Conservation (phyloP, 1,140 invertebrate genomes). For the Euwallacea similis region DNA sequence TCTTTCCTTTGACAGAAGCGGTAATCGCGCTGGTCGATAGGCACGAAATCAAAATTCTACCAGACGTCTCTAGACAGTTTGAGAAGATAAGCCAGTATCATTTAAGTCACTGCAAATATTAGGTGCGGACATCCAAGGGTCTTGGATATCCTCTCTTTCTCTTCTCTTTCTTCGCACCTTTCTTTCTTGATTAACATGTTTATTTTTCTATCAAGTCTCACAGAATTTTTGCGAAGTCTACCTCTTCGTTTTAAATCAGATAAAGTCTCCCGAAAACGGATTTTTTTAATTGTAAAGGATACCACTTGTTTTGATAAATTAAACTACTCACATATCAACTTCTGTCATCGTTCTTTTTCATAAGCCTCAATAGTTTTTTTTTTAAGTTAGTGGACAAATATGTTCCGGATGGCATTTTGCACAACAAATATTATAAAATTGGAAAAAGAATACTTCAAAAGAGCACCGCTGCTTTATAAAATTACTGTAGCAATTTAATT, state of each 20-base stretch:
- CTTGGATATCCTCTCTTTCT: too few relatives aligned
- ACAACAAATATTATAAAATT: not conserved
- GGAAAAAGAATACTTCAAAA: not conserved
- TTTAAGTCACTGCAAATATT: not conserved
- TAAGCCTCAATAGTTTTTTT: not conserved
- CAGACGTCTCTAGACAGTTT: not conserved
- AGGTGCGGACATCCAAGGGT: not conserved
- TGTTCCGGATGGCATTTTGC: not conserved
- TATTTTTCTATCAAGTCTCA: not conserved
- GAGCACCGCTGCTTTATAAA: not conserved
- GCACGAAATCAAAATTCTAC: not conserved
- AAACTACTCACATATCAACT: not conserved
- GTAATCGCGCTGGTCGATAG: not conserved
- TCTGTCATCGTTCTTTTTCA: not conserved
- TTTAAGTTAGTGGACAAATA: not conserved
- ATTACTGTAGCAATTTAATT: not conserved
- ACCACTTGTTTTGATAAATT: not conserved
- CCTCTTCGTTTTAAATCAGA: constrained; percentile 1
- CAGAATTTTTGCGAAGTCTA: not conserved
- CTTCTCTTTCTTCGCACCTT: too few relatives aligned
- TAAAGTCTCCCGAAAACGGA: not conserved
- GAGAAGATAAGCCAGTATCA: not conserved
- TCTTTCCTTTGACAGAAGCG: too few relatives aligned
- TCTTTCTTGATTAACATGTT: not conserved
- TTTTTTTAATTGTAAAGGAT: not conserved